Base-by-base conservation (phyloP, 2,888 invertebrate genomes). In the Eretmocerus hayati region DNA sequence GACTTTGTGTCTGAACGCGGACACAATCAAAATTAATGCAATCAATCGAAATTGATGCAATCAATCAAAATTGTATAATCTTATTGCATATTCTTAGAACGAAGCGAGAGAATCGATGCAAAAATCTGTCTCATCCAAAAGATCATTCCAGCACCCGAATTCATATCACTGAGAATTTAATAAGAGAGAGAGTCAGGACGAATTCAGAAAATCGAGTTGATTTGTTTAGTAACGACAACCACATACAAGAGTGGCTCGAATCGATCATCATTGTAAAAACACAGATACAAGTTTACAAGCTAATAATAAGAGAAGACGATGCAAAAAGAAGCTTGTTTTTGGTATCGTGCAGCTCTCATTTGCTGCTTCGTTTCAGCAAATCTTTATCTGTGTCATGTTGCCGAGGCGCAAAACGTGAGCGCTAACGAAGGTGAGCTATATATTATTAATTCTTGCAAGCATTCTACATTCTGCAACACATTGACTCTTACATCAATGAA, bases 341-440 rank as follows among this genome's bases (percentile, higher is more conserved):
- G 40, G 30, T 32, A 37, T 36, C 44, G 15, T 19, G 41, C 41
- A 8, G 23, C 45, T 19, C 8, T 38, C 37, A 23, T 35, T 16
- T 20, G 15, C 16, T 47, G 35, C 1, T 11, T 26, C 26, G 26
- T 26, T 26, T 26, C 26, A 20, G 19, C n/a, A 21, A 8, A 9
- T 46, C 32, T 32, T 47, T 37, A 20, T 18, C 20, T 11, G 18
- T 20, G 23, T 31, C 19, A 9, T 15, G 18, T 26, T 8, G 33
- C 8, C 9, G 44, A 26, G 26, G 26, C 53, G 3, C 47, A 50
- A 35, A 48, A 53, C 21, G 16, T 36, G 11, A 50, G 42, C 39
- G 36, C 39, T 39, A 53, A 53, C 31, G 53, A 53, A 50, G 53
- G 53, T 53, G 47, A 52, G 50, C 13, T 26, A 30, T 21, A 30